Conservation (phyloP, 2,888 invertebrate species). For the Torymus aiolomorphi region DNA sequence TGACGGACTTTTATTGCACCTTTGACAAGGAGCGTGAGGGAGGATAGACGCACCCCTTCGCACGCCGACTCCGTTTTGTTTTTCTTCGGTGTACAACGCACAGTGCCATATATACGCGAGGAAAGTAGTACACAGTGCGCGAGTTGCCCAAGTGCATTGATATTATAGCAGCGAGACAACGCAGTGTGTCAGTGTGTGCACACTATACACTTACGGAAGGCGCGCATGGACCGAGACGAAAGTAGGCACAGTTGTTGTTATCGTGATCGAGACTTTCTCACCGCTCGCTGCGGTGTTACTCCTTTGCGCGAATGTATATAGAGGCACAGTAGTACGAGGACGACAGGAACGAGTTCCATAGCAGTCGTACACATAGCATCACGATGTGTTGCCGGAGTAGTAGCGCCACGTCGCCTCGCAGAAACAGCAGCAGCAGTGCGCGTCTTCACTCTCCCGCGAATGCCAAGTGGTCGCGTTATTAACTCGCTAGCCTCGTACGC, state of each 20-base stretch:
- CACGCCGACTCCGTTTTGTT: too few species aligned
- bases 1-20: conserved; percentile 18
- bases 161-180: conserved; percentile 64
- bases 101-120: too few species aligned
- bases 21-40: too few species aligned
- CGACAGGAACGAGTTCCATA: too few species aligned
- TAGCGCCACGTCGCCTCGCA: conserved; percentile 17
- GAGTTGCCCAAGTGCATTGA: conserved; percentile 64
- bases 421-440: not conserved
- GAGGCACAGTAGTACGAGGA: too few species aligned
- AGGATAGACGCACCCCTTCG: too few species aligned
- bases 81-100: too few species aligned
- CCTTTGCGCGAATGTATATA: not conserved
- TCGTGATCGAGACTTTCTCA: too few species aligned
- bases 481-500: too few species aligned
- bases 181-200: too few species aligned
- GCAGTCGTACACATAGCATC: not conserved
- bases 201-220: conserved; percentile 16
- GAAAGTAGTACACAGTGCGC: conserved; percentile 63
- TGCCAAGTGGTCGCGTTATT: conserved; percentile 21
- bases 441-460: not conserved
- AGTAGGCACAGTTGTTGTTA: conserved; percentile 11
- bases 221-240: conserved; percentile 57
- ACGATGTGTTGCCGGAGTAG: conserved; percentile 34
- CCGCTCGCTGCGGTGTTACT: not conserved